Percentiles rank a stretch among this genome's conserved stretches.
These are phyloP conservation scores for Tortrix viridana DNA, from an alignment of 2,888 invertebrate species.

Conservation along the genomic window DNA sequence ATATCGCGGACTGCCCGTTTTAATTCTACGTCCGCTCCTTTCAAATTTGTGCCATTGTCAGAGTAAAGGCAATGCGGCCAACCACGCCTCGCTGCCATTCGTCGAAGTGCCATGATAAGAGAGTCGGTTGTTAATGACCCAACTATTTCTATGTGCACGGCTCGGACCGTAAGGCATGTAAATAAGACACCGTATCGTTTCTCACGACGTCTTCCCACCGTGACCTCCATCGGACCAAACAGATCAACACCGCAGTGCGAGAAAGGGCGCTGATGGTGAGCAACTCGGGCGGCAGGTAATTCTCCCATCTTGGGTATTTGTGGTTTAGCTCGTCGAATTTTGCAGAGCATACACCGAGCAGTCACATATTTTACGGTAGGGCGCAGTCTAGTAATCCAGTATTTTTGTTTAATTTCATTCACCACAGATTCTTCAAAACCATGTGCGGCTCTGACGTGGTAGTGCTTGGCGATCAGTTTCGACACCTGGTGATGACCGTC, in stretches of 20 bases:
- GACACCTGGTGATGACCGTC: constrained; percentile 13
- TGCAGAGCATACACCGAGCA: constrained; percentile 41
- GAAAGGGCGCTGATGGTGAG: constrained; percentile 24
- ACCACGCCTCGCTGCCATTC: constrained; percentile 8
- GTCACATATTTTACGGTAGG: constrained; percentile 39
- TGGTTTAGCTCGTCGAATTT: constrained; percentile 36
- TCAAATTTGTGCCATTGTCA: not conserved
- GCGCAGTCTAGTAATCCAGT: constrained; percentile 22
- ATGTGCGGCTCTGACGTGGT: constrained; percentile 16
- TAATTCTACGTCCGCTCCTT: not conserved
- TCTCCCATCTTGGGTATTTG: constrained; percentile 24
- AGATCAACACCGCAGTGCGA: constrained; percentile 20
- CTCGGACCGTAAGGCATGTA: constrained; percentile 22
- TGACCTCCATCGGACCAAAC: constrained; percentile 25
- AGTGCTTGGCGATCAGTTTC: constrained; percentile 7
- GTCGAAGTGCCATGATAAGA: not conserved
- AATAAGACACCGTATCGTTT: constrained; percentile 23
- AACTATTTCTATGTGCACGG: constrained; percentile 10
- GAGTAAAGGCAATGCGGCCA: not conserved
- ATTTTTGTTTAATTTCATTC: constrained; percentile 35
- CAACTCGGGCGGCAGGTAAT: constrained; percentile 24
- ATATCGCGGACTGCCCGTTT: not conserved
- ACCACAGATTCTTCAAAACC: constrained; percentile 35
- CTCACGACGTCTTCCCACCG: constrained; percentile 21
- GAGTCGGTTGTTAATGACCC: constrained; percentile 7